phyloP scores from a whole-genome alignment of 2,888 invertebrate genomes.

The Encarsia formosa region DNA sequence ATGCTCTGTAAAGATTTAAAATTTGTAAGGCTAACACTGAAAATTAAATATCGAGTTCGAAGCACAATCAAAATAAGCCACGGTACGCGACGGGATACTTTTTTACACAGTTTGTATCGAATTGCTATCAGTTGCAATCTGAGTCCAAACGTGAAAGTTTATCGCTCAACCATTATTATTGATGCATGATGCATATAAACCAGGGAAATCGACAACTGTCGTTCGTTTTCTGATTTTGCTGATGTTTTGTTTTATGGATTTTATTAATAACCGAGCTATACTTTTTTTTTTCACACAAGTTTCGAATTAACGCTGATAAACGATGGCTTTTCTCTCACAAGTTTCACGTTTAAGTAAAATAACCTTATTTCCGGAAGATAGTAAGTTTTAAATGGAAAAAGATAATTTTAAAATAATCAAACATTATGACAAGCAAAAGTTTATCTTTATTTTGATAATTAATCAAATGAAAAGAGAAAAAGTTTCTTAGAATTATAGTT shows the following conservation, averaged over 20 bases:
- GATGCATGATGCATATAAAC: no score
- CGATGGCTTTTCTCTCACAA: background rate
- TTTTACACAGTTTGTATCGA: slow-evolving; percentile 16
- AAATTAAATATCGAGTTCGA: slow-evolving; percentile 8
- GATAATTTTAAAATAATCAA: no score
- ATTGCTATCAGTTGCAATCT: slow-evolving; percentile 17
- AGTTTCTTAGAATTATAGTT: no score
- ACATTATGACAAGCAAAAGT: no score
- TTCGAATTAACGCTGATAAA: slow-evolving; percentile 7
- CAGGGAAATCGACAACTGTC: slow-evolving; percentile 24
- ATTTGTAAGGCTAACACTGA: no score
- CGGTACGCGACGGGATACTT: slow-evolving; percentile 8
- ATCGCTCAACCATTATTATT: no score
- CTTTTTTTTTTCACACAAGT: slow-evolving; percentile 22
- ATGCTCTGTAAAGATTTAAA: no score
- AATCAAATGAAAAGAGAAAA: no score
- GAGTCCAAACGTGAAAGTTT: slow-evolving; percentile 31
- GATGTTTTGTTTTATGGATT: background rate
- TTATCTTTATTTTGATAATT: no score
- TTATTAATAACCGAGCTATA: no score
- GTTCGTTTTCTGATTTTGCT: background rate
- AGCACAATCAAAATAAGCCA: background rate
- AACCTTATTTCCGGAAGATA: no score
- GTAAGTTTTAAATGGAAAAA: no score
- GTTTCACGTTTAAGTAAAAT: background rate